phyloP scores from a whole-genome alignment of 2,797 vertebrate species.

The Anolis apletophallus region DNA sequence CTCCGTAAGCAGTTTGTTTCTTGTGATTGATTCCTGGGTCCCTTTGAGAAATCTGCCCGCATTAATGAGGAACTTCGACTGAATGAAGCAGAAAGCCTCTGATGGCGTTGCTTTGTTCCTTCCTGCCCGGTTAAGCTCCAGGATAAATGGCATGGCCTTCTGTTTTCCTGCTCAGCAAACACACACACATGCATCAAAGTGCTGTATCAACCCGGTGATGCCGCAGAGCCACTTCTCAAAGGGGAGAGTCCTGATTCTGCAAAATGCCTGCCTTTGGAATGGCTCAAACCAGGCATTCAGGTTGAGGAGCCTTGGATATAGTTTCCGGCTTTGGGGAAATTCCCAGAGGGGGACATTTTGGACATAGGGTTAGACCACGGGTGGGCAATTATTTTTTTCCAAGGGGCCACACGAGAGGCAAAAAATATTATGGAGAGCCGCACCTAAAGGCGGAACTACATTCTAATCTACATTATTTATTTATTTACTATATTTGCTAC shows the following conservation, averaged over 20 bases:
- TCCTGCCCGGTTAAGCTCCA: constrained; percentile 44
- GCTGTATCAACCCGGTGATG: constrained; percentile 52
- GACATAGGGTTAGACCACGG: too few species aligned
- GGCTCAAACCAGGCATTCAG: background rate
- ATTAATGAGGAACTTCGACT: constrained; percentile 48
- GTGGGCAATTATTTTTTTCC: too few species aligned
- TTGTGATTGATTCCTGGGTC: constrained; percentile 50
- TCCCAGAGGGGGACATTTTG: background rate
- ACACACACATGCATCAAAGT: constrained; percentile 3
- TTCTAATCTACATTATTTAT: too few species aligned
- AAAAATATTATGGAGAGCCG: too few species aligned
- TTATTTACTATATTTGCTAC: too few species aligned
- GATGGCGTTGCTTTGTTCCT: constrained; percentile 55
- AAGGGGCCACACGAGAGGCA: too few species aligned
- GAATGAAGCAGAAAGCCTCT: constrained; percentile 57
- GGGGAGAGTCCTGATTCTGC: constrained; percentile 40
- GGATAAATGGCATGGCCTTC: constrained; percentile 36
- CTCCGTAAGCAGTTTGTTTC: background rate
- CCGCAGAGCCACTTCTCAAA: constrained; percentile 53
- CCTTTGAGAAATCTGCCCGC: constrained; percentile 52
- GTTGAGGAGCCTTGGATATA: constrained; percentile 26
- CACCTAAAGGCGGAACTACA: too few species aligned
- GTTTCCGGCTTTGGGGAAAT: background rate
- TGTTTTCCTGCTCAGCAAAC: constrained; percentile 57
- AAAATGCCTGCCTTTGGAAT: constrained; percentile 6